Evolutionary conservation across 2,888 invertebrate genomes (phyloP).

Genomic region (Lasioglossum zephyrum): DNA sequence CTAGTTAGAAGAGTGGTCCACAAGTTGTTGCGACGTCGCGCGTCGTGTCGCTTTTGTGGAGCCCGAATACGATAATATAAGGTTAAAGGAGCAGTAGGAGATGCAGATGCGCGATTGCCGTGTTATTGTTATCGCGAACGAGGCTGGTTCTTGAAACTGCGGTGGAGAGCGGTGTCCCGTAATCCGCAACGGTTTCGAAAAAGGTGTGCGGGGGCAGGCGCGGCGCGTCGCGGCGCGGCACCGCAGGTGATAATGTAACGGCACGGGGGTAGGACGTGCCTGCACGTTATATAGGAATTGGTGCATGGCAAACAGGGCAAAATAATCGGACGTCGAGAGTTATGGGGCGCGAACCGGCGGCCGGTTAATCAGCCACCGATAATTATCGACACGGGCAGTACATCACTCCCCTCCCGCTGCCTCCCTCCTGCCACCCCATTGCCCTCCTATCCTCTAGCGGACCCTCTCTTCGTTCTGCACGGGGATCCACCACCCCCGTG

Average conservation of each 20-base stretch:
- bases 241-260: constrained; percentile 70
- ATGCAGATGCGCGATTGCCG: not conserved
- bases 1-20: not conserved
- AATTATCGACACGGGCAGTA: constrained; percentile 84
- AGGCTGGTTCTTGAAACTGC: constrained; percentile 51
- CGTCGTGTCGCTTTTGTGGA: not conserved
- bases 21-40: not conserved
- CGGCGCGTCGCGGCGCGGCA: constrained; percentile 27
- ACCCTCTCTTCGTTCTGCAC: constrained; percentile 46
- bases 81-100: not conserved
- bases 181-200: constrained; percentile 63
- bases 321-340: constrained; percentile 84
- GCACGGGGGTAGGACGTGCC: constrained; percentile 65
- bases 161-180: constrained; percentile 56
- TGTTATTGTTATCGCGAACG: constrained; percentile 59
- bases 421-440: constrained; percentile 53
- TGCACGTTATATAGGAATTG: constrained; percentile 79
- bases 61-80: not conserved
- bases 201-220: constrained; percentile 53
- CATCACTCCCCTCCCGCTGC: constrained; percentile 78
- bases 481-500: constrained; percentile 59
- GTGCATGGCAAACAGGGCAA: constrained; percentile 83
- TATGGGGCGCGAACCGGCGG: constrained; percentile 84
- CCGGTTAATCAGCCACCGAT: constrained; percentile 84
- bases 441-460: constrained; percentile 56